Base-by-base conservation (phyloP, 2,797 vertebrate species). In the Sebastes hopkinsi region DNA sequence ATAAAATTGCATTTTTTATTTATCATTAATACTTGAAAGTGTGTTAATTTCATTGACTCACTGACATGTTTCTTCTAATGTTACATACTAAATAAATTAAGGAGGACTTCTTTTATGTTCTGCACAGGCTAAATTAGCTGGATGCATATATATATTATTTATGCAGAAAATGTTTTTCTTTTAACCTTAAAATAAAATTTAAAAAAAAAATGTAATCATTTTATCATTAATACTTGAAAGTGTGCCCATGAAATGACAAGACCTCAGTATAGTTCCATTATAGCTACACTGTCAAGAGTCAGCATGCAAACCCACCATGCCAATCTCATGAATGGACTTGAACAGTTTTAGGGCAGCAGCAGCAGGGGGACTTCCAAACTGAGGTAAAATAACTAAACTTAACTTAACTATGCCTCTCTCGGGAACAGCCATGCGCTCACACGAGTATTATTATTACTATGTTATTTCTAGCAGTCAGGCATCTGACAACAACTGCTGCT, bases 401-500 rank as follows among this genome's bases (percentile, higher is more conserved):
- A 89, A 84, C 85, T 89, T 79, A 77, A 77, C 75, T 75, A 0
- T 22, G 62, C 6, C 5, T 9, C 74, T 67, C 80, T 58, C 10
- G 66, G 80, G 71, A 87, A n/a, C 23, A 56, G 79, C 80, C 77
- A 74, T 72, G 71, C 36, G 38, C 79, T 81, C 82, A 84, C 64
- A 68, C 73, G 20, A 61, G 36, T 38, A 38, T 69, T 83, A 75
- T 81, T 79, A 91, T 83, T 85, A 73, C 86, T 22, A 65, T 52
- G 90, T 92, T 93, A 92, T 93, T 92, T 91, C 87, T 79, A 88
- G 89, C 79, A 36, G 30, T 77, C 67, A 50, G 90, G 78, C 87
- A 88, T 89, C 83, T 85, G 80, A 89, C 91, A 92, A 89, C 89
- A 92, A 91, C 87, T 81, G 84, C 83, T 81, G 84, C 83, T 74